Percentiles rank a stretch among this genome's conserved stretches.
Evolutionary conservation across 2,888 invertebrate species (phyloP).

Genomic region (Lasioglossum lativentre): DNA sequence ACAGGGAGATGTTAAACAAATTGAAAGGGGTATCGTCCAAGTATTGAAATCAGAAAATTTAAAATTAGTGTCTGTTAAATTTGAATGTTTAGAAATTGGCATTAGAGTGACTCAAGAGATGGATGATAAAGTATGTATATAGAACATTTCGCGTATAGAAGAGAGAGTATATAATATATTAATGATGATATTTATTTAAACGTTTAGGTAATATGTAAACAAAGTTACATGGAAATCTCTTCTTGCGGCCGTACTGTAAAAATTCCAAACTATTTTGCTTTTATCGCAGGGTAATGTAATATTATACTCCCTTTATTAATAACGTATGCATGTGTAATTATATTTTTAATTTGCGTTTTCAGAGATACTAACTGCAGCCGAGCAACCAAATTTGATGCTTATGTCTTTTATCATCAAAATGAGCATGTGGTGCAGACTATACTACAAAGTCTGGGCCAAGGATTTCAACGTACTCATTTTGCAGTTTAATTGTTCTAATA

Average conservation of each 20-base stretch:
- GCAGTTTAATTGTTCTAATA: slow-evolving; percentile 81
- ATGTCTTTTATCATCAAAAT: slow-evolving; percentile 84
- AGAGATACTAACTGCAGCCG: slow-evolving; percentile 85
- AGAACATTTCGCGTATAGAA: slow-evolving; percentile 1
- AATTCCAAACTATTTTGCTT: slow-evolving; percentile 87
- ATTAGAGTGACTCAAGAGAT: slow-evolving; percentile 84
- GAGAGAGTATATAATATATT: neutral
- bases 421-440: slow-evolving; percentile 84
- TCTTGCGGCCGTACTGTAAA: slow-evolving; percentile 87
- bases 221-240: slow-evolving; percentile 88
- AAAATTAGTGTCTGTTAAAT: slow-evolving; percentile 81
- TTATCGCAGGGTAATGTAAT: slow-evolving; percentile 87
- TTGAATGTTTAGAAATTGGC: slow-evolving; percentile 86
- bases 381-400: slow-evolving; percentile 85
- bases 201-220: slow-evolving; percentile 86
- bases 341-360: slow-evolving; percentile 67
- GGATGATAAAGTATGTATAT: slow-evolving; percentile 80
- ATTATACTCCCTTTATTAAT: neutral
- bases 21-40: slow-evolving; percentile 85
- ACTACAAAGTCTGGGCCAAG: slow-evolving; percentile 86
- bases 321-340: neutral
- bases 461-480: slow-evolving; percentile 86
- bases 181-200: slow-evolving; percentile 29
- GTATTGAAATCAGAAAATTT: slow-evolving; percentile 75
- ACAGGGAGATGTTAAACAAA: slow-evolving; percentile 86